Conservation (phyloP, 2,797 vertebrate genomes). For the Tragelaphus eurycerus region DNA sequence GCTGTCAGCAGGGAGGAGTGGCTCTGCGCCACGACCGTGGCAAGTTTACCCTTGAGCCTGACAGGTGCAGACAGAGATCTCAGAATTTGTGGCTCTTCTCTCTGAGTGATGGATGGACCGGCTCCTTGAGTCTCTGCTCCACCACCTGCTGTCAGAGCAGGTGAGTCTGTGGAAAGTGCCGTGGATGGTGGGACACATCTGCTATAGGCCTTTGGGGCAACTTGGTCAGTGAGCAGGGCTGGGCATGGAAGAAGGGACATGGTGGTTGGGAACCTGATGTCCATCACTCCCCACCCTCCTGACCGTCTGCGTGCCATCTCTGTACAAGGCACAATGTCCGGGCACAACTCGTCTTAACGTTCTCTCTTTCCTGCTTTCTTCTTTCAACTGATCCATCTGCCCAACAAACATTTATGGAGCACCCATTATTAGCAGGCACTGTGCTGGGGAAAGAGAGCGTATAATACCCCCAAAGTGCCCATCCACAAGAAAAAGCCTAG, state of each 20-base stretch:
- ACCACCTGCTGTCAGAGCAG: slow-evolving; percentile 46
- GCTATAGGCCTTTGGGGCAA: neutral
- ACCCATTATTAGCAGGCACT: neutral
- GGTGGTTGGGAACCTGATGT: neutral
- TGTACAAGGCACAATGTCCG: rapidly evolving
- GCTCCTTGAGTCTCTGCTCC: slow-evolving; percentile 65
- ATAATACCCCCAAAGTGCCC: neutral
- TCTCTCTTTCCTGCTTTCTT: neutral
- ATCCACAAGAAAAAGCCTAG: neutral
- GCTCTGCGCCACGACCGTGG: neutral
- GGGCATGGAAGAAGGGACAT: neutral
- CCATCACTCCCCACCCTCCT: rapidly evolving
- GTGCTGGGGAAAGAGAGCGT: neutral
- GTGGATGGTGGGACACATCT: neutral
- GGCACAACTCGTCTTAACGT: no score
- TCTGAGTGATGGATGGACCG: slow-evolving; percentile 78
- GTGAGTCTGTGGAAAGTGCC: neutral
- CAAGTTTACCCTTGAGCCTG: slow-evolving; percentile 82
- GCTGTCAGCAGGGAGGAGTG: slow-evolving; percentile 74
- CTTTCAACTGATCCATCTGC: neutral
- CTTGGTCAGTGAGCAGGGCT: neutral
- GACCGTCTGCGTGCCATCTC: neutral
- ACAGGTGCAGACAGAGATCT: slow-evolving; percentile 79
- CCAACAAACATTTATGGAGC: neutral
- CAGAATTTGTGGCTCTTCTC: slow-evolving; percentile 75